Evolutionary conservation across 1,140 invertebrate species (phyloP).

Genomic region (Platyscapa corneri): DNA sequence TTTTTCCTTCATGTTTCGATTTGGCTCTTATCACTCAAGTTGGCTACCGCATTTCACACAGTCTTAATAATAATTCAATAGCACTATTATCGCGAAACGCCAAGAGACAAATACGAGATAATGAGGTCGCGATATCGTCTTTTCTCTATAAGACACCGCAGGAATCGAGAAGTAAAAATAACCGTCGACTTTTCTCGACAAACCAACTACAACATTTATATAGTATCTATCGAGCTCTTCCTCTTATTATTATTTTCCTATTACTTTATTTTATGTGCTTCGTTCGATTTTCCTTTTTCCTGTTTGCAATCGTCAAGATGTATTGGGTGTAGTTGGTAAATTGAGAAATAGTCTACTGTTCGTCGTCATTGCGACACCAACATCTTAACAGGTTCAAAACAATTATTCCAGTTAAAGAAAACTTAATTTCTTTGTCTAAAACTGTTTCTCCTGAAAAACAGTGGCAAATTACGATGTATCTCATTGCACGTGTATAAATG

Average conservation of each 20-base stretch:
- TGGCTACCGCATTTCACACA: background rate
- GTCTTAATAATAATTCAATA: conserved; percentile 35
- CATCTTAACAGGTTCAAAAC: no score
- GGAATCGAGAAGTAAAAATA: background rate
- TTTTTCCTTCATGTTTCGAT: background rate
- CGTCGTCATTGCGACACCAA: background rate
- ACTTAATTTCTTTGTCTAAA: background rate
- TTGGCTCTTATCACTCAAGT: conserved; percentile 3
- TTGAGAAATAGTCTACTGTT: background rate
- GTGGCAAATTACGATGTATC: background rate
- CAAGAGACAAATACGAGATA: background rate
- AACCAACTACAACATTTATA: conserved; percentile 33
- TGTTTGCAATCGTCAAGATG: background rate
- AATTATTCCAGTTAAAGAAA: background rate
- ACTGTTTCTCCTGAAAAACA: background rate
- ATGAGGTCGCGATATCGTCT: background rate
- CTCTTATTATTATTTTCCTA: background rate
- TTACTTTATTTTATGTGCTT: background rate
- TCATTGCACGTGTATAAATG: background rate
- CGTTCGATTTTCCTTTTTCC: background rate
- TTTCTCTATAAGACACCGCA: background rate
- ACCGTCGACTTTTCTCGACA: background rate
- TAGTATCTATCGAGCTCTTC: background rate
- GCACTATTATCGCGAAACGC: conserved; percentile 6
- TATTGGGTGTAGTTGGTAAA: background rate